These are phyloP conservation scores for Forbesichthys agassizii DNA, from an alignment of 2,113 vertebrate genomes.

Conservation along the genomic window DNA sequence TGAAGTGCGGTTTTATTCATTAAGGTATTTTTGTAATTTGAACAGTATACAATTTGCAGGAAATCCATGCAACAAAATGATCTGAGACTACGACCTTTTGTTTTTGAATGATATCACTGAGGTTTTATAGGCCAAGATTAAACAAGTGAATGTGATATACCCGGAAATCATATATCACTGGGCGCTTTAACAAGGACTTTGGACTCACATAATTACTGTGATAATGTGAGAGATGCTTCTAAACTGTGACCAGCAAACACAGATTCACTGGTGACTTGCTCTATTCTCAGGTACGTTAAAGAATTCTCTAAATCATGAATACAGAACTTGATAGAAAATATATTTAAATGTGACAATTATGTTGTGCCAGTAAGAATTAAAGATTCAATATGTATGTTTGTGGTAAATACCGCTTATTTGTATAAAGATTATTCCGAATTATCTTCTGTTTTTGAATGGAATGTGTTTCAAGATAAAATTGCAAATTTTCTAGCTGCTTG, in stretches of 20 bases:
- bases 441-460: not conserved
- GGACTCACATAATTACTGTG: slow-evolving; percentile 48
- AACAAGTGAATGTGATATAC: slow-evolving; percentile 2
- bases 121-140: slow-evolving; percentile 19
- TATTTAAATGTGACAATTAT: not conserved
- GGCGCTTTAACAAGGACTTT: slow-evolving; percentile 68
- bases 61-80: not conserved
- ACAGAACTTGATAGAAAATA: not conserved
- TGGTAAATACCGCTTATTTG: not conserved
- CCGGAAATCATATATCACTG: slow-evolving; percentile 56
- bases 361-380: not conserved
- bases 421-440: not conserved
- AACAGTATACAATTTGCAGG: no score
- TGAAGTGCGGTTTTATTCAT: no score
- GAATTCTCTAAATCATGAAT: slow-evolving; percentile 6
- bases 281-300: slow-evolving; percentile 54
- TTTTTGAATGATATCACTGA: slow-evolving; percentile 5
- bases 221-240: slow-evolving; percentile 58
- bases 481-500: no score
- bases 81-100: not conserved
- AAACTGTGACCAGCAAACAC: slow-evolving; percentile 26
- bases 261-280: slow-evolving; percentile 41
- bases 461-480: not conserved
- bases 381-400: not conserved
- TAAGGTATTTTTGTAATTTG: no score